These are phyloP conservation scores for Octodonta nipae DNA, from an alignment of 2,888 invertebrate genomes.

Conservation along the genomic window DNA sequence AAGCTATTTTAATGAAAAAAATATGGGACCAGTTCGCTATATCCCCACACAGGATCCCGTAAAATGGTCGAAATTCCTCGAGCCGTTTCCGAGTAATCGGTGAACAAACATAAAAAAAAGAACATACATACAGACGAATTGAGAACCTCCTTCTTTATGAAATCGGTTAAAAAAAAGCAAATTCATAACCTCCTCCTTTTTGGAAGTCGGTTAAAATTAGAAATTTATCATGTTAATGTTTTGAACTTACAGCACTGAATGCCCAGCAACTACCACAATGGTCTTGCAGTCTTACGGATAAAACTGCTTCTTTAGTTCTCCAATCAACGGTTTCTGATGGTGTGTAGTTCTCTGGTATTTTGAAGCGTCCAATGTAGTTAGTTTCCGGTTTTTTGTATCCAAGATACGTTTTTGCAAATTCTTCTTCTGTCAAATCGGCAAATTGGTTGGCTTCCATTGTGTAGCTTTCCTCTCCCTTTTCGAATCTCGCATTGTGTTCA, in stretches of 20 bases:
- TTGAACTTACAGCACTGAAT: conserved; percentile 7
- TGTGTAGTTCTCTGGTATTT: background rate
- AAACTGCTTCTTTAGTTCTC: conserved; percentile 3
- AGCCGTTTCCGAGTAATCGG: too few species aligned
- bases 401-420: conserved; percentile 2
- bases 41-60: too few species aligned
- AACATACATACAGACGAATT: too few species aligned
- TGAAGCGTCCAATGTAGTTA: background rate
- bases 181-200: too few species aligned
- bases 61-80: too few species aligned
- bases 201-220: too few species aligned
- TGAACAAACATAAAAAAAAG: too few species aligned
- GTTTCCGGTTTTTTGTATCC: background rate
- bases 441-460: conserved; percentile 3
- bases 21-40: too few species aligned
- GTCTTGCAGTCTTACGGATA: conserved; percentile 3
- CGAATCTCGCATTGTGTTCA: conserved; percentile 6
- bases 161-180: too few species aligned
- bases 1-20: too few species aligned
- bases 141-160: too few species aligned
- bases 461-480: conserved; percentile 6
- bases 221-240: too few species aligned
- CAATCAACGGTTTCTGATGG: conserved; percentile 4
- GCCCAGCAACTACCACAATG: conserved; percentile 8
- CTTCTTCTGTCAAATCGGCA: conserved; percentile 6